phyloP scores from a whole-genome alignment of 1,140 invertebrate genomes.

The Physella acuta region DNA sequence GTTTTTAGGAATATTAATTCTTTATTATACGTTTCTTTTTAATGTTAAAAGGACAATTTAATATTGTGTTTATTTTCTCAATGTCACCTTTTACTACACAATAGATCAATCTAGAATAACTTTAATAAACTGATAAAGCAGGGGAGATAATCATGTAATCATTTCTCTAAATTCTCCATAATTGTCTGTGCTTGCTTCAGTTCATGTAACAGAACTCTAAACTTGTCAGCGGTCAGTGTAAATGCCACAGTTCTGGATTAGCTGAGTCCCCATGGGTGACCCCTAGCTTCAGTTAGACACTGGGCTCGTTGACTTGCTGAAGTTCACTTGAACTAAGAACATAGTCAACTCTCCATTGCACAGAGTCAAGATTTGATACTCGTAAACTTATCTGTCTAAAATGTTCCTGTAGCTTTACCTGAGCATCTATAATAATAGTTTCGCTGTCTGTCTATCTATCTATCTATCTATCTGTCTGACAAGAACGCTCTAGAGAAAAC shows the following conservation, averaged over 20 bases:
- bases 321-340: conserved; percentile 40
- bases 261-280: conserved; percentile 32
- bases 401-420: conserved; percentile 41
- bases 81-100: no score
- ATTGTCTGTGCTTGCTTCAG: conserved; percentile 43
- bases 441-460: no score
- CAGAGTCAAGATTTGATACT: conserved; percentile 48
- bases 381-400: conserved; percentile 44
- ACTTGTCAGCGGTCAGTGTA: conserved; percentile 47
- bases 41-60: no score
- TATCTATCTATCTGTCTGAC: no score
- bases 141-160: no score
- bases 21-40: no score
- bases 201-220: conserved; percentile 49
- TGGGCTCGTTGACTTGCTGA: conserved; percentile 45
- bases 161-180: conserved; percentile 38
- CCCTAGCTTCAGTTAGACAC: conserved; percentile 47
- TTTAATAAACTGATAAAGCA: no score
- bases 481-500: no score
- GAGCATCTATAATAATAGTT: no score
- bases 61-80: no score
- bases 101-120: no score
- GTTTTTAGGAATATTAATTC: no score
- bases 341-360: conserved; percentile 51
- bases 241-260: conserved; percentile 38